Conservation (phyloP, 2,113 vertebrate genomes). For the Garra rufa region DNA sequence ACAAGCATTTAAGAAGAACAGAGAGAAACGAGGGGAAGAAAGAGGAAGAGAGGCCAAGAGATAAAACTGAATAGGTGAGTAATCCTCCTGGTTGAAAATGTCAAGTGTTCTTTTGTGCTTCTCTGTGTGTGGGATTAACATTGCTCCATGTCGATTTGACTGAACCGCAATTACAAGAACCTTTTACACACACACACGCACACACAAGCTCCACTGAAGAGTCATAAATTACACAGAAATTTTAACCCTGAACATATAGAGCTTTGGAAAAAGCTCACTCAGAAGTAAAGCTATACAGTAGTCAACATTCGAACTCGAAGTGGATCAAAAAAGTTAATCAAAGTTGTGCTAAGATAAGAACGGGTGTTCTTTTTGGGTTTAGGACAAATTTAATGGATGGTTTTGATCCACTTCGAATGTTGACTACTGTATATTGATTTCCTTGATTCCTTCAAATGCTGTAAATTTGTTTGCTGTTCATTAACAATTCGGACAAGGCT, state of each 20-base stretch:
- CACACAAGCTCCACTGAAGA: not conserved
- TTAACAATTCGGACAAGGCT: no score
- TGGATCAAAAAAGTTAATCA: no score
- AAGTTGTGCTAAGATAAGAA: no score
- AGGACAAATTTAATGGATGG: no score
- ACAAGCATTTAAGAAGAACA: not conserved
- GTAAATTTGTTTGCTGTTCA: no score
- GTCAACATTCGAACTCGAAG: no score
- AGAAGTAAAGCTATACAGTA: not conserved
- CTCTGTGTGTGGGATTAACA: not conserved
- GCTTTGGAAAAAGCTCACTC: not conserved
- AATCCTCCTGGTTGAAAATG: conserved; percentile 21
- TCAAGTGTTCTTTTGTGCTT: conserved; percentile 9
- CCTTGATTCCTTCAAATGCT: not conserved
- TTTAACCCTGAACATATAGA: not conserved
- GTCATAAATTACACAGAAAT: not conserved
- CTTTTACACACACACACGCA: conserved; percentile 7
- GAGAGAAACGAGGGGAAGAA: not conserved
- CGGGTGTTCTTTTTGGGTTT: no score
- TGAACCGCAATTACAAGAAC: conserved; percentile 1
- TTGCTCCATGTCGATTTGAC: conserved; percentile 6
- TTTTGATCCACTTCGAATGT: no score
- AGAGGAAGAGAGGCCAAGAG: not conserved
- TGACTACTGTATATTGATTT: no score
- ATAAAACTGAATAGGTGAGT: not conserved